Evolutionary conservation across 2,888 invertebrate species (phyloP).

Genomic region (Diabrotica balteata): DNA sequence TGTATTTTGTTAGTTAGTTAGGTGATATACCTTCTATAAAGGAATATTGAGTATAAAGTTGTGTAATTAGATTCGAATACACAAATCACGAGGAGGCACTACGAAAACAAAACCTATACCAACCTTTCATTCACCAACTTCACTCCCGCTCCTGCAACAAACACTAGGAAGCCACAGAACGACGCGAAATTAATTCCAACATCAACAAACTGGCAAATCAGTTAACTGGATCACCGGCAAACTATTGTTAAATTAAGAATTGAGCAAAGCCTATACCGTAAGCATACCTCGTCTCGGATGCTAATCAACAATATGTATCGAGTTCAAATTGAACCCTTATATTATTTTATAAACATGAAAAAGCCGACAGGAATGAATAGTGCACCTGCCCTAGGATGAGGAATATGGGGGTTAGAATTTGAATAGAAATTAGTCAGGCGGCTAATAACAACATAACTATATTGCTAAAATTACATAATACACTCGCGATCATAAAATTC

Average conservation of each 20-base stretch:
- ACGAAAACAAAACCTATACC: conserved; percentile 20
- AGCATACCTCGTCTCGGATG: conserved; percentile 4
- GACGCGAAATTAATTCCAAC: conserved; percentile 28
- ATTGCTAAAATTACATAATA: too few species aligned
- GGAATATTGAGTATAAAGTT: too few species aligned
- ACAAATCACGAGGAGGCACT: too few species aligned
- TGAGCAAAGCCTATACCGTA: conserved; percentile 15
- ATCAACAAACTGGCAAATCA: conserved; percentile 13
- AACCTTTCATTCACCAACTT: conserved; percentile 32
- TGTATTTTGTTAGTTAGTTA: too few species aligned
- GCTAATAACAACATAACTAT: not conserved
- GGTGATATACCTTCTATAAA: too few species aligned
- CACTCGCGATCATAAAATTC: too few species aligned
- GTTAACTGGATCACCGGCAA: conserved; percentile 1
- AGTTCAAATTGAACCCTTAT: conserved; percentile 38
- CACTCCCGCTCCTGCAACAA: conserved; percentile 15
- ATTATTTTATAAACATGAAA: conserved; percentile 35
- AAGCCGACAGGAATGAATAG: conserved; percentile 33
- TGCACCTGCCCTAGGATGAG: conserved; percentile 45
- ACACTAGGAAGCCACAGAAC: conserved; percentile 19
- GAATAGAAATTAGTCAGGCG: not conserved
- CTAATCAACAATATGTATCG: conserved; percentile 14
- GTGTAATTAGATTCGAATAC: too few species aligned
- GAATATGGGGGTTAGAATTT: conserved; percentile 32
- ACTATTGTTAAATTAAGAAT: conserved; percentile 13